A percentile compares a stretch with the other conserved stretches of the same genome.
Evolutionary conservation across 2,113 vertebrate species (phyloP).

Genomic region (mouse (Mus musculus)): GRCm39 chr4:138389001-138389500

Average conservation of each 20-base stretch:
- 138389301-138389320: not conserved
- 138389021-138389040: not conserved
- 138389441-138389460: not conserved
- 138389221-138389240: not conserved
- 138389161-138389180: not conserved
- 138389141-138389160: not conserved
- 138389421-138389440: not conserved
- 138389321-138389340: not conserved
- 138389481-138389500: not conserved
- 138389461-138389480: not conserved
- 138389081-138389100: not conserved
- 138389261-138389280: not conserved
- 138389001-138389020: not conserved
- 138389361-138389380: fast-evolving
- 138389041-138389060: not conserved
- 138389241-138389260: not conserved
- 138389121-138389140: not conserved
- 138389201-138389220: not conserved
- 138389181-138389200: not conserved
- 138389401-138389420: not conserved
- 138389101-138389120: not conserved
- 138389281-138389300: no score
- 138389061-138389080: not conserved
- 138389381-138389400: not conserved
- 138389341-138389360: not conserved